Evolutionary conservation across 1,140 invertebrate species (phyloP).

Genomic region (Scylla paramamosain): DNA sequence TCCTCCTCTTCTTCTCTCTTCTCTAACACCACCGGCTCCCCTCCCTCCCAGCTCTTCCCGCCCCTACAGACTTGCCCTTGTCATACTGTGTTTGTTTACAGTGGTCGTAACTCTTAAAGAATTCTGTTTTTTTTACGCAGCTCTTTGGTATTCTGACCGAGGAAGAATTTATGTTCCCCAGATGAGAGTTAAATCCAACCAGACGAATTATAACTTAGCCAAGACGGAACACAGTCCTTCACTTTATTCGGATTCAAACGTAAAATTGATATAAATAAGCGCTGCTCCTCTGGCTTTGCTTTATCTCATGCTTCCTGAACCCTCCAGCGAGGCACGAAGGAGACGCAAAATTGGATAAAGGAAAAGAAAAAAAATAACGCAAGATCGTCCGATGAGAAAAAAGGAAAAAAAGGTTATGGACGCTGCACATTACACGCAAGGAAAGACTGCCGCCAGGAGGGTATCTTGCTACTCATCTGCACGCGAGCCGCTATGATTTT

Average conservation of each 20-base stretch:
- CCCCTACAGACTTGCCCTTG: slow-evolving; percentile 60
- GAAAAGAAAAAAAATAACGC: background rate
- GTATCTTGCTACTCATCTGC: background rate
- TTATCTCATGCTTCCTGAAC: background rate
- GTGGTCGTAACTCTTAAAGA: slow-evolving; percentile 41
- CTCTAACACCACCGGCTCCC: background rate
- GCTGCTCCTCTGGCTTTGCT: background rate
- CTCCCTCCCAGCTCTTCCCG: background rate
- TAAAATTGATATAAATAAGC: background rate
- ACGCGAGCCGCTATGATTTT: slow-evolving; percentile 11
- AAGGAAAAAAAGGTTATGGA: background rate
- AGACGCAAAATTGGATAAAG: background rate
- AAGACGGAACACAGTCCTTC: background rate
- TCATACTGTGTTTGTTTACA: slow-evolving; percentile 65
- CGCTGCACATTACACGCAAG: background rate
- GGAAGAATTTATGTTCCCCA: slow-evolving; percentile 26
- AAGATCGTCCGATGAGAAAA: background rate
- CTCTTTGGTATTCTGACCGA: background rate
- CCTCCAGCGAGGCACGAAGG: background rate
- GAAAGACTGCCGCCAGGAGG: background rate
- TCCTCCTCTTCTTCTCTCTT: background rate
- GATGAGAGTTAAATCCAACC: slow-evolving; percentile 36
- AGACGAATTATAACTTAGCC: slow-evolving; percentile 23
- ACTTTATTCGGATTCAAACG: slow-evolving; percentile 22
- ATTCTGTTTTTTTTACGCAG: slow-evolving; percentile 37